Conservation (phyloP, 2,113 vertebrate species). For the Chrysochloris asiatica region DNA sequence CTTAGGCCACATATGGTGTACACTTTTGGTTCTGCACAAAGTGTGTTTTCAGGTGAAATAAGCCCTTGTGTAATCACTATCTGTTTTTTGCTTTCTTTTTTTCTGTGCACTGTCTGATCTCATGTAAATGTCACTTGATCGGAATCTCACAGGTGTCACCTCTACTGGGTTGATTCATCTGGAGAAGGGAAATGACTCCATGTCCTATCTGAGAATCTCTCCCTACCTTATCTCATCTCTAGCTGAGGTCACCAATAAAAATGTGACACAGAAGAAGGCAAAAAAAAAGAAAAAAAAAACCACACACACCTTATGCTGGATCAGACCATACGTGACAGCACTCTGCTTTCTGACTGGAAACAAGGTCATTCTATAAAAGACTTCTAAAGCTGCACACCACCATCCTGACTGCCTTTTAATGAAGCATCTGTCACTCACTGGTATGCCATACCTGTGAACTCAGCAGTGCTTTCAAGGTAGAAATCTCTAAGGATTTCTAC, state of each 20-base stretch:
- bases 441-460: neutral
- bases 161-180: neutral
- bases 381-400: neutral
- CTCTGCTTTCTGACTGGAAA: conserved; percentile 1
- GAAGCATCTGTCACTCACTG: neutral
- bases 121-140: neutral
- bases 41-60: neutral
- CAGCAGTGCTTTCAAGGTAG: neutral
- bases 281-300: too few species aligned
- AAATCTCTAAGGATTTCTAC: neutral
- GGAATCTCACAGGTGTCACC: neutral
- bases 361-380: neutral
- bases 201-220: neutral
- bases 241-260: neutral
- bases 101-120: neutral
- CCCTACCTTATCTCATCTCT: neutral
- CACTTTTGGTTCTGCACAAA: neutral
- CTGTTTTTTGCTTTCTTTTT: neutral
- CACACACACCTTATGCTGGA: neutral
- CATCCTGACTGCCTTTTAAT: neutral
- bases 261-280: neutral
- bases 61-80: neutral
- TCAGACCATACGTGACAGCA: neutral
- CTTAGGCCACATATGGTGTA: neutral
- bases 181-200: neutral